Evolutionary conservation across 2,113 vertebrate genomes (phyloP), one percentile per base, ranked within the genome.

Genomic region (Callopanchax toddi): DNA sequence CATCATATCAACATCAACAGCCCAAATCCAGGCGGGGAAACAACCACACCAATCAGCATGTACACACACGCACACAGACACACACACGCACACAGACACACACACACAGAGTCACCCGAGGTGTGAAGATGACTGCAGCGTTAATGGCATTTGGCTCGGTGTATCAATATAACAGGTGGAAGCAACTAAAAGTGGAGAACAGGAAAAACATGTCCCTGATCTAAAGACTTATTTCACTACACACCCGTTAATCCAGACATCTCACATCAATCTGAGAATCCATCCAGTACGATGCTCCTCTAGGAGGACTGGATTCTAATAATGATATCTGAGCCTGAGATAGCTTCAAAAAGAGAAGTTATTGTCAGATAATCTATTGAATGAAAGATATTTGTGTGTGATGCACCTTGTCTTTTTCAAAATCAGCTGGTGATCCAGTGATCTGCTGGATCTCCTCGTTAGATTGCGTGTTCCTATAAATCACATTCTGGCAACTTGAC

Each of bases 1-100:
- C 77, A 54, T 81, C 60, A 53, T 70, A 70, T 86, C 57, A 71
- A 74, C 71, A 54, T 84, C 77, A 82, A 59, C 59, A 34, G 71
- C 62, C 29, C 52, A 53, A 34, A 60, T 65, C 48, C 60, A 49
- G 53, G 43, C 34, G 10, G 23, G 21, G 52, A 54, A 66, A 32
- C 56, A 75, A 25, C 9, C 42, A 13, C 58, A 46, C 26, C 26
- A 36, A 59, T 53, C 18, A 25, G 32, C 25, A 53, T 22, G 56
- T 7, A 45, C 51, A 71, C 10, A 40, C 51, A 40, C 18, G 36
- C 49, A 36, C 23, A 46, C 53, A 53, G 36, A 18, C 42, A 11
- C 8, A 48, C 61, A 54, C 36, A 42, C 43, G 26, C 42, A 45
- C 42, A 25, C 44, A 48, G 53, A 54, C 45, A 48, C 53, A 54